phyloP scores from a whole-genome alignment of 2,888 invertebrate genomes.

The Tachina fera region DNA sequence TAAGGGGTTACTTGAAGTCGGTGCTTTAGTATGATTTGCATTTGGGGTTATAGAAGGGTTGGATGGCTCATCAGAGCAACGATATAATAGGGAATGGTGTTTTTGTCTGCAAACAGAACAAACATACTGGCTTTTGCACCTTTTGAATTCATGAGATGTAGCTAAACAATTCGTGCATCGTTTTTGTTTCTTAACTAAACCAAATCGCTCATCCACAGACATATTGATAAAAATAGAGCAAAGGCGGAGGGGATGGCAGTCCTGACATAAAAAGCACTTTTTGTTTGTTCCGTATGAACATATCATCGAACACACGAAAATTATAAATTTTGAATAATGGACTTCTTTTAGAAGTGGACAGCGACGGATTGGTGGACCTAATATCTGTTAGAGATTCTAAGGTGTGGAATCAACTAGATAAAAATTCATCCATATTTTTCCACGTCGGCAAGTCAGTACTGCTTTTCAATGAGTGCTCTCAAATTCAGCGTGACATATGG shows the following conservation, averaged over 20 bases:
- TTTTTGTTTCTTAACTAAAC: too few species aligned
- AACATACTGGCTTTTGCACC: not conserved
- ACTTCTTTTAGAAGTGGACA: not conserved
- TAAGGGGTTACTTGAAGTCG: not conserved
- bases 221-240: not conserved
- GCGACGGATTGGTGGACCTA: not conserved
- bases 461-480: too few species aligned
- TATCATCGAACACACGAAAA: not conserved
- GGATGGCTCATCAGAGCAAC: too few species aligned
- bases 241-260: not conserved
- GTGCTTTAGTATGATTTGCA: not conserved
- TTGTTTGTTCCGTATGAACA: not conserved
- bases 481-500: too few species aligned
- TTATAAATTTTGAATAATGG: not conserved
- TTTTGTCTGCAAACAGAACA: not conserved
- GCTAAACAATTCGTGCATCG: slow-evolving; percentile 1
- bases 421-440: not conserved
- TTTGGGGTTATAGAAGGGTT: not conserved
- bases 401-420: too few species aligned
- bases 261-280: not conserved
- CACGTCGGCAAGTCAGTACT: too few species aligned
- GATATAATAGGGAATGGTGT: too few species aligned
- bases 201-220: not conserved
- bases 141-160: not conserved
- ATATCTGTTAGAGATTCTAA: not conserved